Percentiles rank a stretch among this genome's conserved stretches.
Conservation (phyloP, 2,113 vertebrate genomes). For the Trogon surrucura region DNA sequence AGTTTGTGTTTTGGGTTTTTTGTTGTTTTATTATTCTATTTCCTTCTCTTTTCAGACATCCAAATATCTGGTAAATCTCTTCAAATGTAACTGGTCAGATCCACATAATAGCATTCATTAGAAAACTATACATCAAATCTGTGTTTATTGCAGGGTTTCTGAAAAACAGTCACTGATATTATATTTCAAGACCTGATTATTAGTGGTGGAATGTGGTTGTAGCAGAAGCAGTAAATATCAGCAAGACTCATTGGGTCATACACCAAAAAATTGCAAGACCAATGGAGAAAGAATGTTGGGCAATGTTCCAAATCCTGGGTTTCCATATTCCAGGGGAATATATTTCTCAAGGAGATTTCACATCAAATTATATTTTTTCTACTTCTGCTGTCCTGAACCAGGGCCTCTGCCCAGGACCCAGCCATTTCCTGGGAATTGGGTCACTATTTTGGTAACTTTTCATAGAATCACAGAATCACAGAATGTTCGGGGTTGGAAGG, state of each 20-base stretch:
- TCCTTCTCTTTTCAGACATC: not conserved
- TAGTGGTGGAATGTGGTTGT: not conserved
- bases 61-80: not conserved
- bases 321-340: not conserved
- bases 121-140: not conserved
- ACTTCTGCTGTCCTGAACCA: not conserved
- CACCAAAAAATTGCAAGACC: not conserved
- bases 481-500: no score
- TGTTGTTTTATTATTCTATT: not conserved
- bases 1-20: not conserved
- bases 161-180: not conserved
- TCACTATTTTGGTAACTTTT: not conserved
- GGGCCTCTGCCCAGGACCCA: not conserved
- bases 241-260: fast-evolving
- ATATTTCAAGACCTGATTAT: not conserved
- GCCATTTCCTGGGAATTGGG: not conserved
- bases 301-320: not conserved
- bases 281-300: not conserved
- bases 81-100: not conserved
- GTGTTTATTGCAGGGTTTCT: not conserved
- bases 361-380: not conserved
- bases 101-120: not conserved
- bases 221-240: not conserved
- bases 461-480: no score
- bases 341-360: not conserved